phyloP scores from a whole-genome alignment of 2,113 vertebrate genomes.

The Pteruthius melanotis region DNA sequence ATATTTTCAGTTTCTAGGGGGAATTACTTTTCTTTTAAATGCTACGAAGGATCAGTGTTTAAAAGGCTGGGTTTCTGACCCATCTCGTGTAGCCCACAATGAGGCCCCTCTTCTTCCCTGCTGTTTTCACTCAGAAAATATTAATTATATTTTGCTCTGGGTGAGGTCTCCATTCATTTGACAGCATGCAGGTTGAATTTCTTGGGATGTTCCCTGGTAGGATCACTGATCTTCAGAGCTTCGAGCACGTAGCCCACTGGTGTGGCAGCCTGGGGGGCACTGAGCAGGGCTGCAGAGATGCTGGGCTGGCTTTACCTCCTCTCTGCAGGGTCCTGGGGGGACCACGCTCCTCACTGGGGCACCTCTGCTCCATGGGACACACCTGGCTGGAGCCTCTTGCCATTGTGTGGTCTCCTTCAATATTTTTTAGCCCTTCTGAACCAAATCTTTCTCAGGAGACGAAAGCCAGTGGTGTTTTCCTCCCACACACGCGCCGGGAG shows the following conservation, averaged over 20 bases:
- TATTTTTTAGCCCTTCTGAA: not conserved
- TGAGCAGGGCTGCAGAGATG: not conserved
- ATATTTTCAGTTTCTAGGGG: not conserved
- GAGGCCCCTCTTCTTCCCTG: not conserved
- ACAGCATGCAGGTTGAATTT: not conserved
- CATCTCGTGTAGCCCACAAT: not conserved
- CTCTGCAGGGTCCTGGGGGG: not conserved
- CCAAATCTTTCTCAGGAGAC: not conserved
- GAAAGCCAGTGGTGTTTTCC: not conserved
- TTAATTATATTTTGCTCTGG: not conserved
- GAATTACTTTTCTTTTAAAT: not conserved
- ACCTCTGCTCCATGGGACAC: not conserved
- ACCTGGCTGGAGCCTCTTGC: not conserved
- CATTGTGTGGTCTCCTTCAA: not conserved
- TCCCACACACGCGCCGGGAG: fast-evolving
- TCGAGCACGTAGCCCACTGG: fast-evolving
- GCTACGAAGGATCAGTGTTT: not conserved
- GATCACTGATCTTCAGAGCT: not conserved
- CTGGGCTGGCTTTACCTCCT: not conserved
- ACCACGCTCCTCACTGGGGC: not conserved
- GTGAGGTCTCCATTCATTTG: not conserved
- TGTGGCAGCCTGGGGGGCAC: fast-evolving
- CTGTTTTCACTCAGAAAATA: not conserved
- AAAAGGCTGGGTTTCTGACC: not conserved
- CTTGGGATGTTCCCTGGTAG: not conserved